Evolutionary conservation across 2,113 vertebrate genomes (phyloP), one percentile per base, ranked within the genome.

Genomic region (Etheostoma cragini): DNA sequence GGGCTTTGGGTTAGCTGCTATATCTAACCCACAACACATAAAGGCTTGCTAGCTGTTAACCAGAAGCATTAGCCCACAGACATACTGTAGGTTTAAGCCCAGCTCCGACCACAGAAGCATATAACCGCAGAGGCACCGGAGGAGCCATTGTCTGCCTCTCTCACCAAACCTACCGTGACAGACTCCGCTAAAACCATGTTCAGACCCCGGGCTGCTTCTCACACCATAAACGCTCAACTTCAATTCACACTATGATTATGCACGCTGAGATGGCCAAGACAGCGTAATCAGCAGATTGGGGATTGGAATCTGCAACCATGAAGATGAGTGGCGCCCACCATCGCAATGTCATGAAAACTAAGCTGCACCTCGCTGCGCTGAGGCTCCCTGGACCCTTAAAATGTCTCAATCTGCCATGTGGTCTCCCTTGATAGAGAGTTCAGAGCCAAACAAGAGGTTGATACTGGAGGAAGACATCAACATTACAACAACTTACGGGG

Each of bases 201-300:
- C 61, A 89, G 83, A 89, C 87, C 76, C 63, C 42, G 4, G 67
- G 62, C 82, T 87, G 77, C 84, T 86, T 88, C 90, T 91, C 83
- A 83, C 87, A 91, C 85, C 90, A 92, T 91, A 89, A 91, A 87
- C 49, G 64, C 84, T 89, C 87, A 74, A 82, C 86, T 87, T 88
- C 78, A 89, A 76, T 89, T 89, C 89, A 83, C n/a, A n/a, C n/a
- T 92, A 92, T 93, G 88, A 80, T 80, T 70, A 56, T 30, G 68
- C 83, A 85, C 30, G 33, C 86, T 85, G 76, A 74, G 88, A 90
- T 76, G 83, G 82, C 88, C 82, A 78, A 89, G 75, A 90, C 87
- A 83, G 83, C 57, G 78, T 87, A 94, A 94, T 93, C 86, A 91
- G 92, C 82, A 90, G 83, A 92, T 85, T 88, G 82, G 87, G 82